phyloP scores from a whole-genome alignment of 1,140 invertebrate genomes.

The Papilio polyxenes region DNA sequence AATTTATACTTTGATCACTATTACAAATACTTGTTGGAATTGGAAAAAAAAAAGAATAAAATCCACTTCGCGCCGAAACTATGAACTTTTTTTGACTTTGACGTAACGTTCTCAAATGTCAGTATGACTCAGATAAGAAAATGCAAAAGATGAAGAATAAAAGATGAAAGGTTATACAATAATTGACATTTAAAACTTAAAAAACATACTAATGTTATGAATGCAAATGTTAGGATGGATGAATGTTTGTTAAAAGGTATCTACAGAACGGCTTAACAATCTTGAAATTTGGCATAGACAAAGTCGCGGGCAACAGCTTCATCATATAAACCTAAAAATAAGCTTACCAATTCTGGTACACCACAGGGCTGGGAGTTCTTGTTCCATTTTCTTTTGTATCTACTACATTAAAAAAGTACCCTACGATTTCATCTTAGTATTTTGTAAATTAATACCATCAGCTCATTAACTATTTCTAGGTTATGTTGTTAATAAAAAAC shows the following conservation, averaged over 20 bases:
- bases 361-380: background rate
- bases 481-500: background rate
- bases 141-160: background rate
- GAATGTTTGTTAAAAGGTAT: too few relatives aligned
- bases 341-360: background rate
- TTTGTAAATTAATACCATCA: background rate
- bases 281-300: too few relatives aligned
- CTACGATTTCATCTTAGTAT: too few relatives aligned
- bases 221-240: too few relatives aligned
- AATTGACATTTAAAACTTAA: too few relatives aligned
- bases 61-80: background rate
- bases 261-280: too few relatives aligned
- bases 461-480: background rate
- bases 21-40: background rate
- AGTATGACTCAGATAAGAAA: background rate
- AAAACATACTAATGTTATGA: too few relatives aligned
- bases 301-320: too few relatives aligned
- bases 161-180: background rate
- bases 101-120: background rate
- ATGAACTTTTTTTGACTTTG: background rate
- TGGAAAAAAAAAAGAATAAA: background rate
- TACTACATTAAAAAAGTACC: background rate
- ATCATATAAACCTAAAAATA: too few relatives aligned
- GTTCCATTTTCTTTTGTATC: background rate
- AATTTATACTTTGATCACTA: background rate